Base-by-base conservation (phyloP, 2,797 vertebrate genomes). In the Cuniculus paca region DNA sequence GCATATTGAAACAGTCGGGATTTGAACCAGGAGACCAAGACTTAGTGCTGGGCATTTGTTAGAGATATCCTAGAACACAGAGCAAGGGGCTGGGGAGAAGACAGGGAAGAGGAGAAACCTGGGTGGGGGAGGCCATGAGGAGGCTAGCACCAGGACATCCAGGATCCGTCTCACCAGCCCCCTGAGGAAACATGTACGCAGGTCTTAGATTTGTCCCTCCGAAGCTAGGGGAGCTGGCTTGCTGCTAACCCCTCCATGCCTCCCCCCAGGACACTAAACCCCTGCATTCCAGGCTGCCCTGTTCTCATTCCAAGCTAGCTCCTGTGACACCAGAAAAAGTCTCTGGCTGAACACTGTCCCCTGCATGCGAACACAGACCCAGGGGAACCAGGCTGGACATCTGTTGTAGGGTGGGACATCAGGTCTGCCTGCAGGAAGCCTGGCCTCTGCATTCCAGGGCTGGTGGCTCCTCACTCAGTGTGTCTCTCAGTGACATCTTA, bases 331-430 rank as follows among this genome's bases (percentile, higher is more conserved):
- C 34, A 70, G 78, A 88, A 48, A 79, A 50, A 68, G 78, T 34
- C 72, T 50, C 24, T 16, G 14, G n/a, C 42, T 45, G n/a, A 24
- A 31, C 50, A 42, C 63, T 42, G 26, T 4, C 28, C 28, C 28
- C 7, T n/a, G 56, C 26, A 10, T 13, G n/a, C 34, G 79, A 39
- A 17, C 22, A 12, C 8, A n/a, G n/a, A 56, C 17, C 83, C 72
- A 36, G 48, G 31, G 39, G 9, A 28, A 5, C 13, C 22, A 26
- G 61, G 16, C 20, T 42, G 45, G 52, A 11, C 22, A 31, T 50
- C 10, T 34, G 14, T 10, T 24, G 20, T 0, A 19, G 26, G 10
- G 12, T 20, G 22, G 42, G 22, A 20, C 34, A 0, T 68, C 26
- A 24, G 56, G 45, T 58, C 28, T 60, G 19, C 17, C 31, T 70